Percentiles rank a stretch among this genome's conserved stretches.
Conservation (phyloP, 1,140 invertebrate genomes). For the Drosophila pandora region DNA sequence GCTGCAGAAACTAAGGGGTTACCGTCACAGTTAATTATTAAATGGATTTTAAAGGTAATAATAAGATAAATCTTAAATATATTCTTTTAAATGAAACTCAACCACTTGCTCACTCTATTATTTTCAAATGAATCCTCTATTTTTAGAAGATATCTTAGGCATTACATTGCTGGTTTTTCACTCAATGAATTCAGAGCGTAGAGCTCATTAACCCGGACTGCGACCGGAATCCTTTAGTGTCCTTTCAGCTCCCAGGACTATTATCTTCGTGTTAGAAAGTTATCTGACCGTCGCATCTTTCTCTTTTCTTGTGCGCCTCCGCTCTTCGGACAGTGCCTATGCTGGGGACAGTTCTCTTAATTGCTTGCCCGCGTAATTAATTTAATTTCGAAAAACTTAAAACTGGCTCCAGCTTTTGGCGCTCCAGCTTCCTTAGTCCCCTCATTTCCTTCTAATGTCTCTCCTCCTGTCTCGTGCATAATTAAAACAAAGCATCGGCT, state of each 20-base stretch:
- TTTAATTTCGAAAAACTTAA: conserved; percentile 71
- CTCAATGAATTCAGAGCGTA: conserved; percentile 35
- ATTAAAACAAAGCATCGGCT: conserved; percentile 66
- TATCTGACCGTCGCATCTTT: conserved; percentile 46
- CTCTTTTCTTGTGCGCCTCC: conserved; percentile 16
- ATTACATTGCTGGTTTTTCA: conserved; percentile 23
- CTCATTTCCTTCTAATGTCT: conserved; percentile 39
- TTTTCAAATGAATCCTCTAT: not conserved
- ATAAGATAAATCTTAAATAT: not conserved
- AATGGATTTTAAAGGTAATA: not conserved
- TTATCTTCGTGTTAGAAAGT: conserved; percentile 62
- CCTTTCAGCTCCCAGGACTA: conserved; percentile 54
- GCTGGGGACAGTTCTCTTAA: conserved; percentile 68
- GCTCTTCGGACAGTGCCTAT: conserved; percentile 27
- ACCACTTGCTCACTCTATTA: not conserved
- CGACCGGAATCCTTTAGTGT: conserved; percentile 21
- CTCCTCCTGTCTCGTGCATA: conserved; percentile 51
- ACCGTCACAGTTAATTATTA: not conserved
- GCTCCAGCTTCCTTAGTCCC: not conserved
- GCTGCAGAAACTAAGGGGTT: not conserved
- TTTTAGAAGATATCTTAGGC: conserved; percentile 1
- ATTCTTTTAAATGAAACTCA: not conserved
- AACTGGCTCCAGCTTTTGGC: conserved; percentile 38
- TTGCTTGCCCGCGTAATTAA: conserved; percentile 74
- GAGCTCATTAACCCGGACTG: conserved; percentile 32